These are phyloP conservation scores for Sula dactylatra DNA, from an alignment of 2,113 vertebrate genomes.

Conservation along the genomic window DNA sequence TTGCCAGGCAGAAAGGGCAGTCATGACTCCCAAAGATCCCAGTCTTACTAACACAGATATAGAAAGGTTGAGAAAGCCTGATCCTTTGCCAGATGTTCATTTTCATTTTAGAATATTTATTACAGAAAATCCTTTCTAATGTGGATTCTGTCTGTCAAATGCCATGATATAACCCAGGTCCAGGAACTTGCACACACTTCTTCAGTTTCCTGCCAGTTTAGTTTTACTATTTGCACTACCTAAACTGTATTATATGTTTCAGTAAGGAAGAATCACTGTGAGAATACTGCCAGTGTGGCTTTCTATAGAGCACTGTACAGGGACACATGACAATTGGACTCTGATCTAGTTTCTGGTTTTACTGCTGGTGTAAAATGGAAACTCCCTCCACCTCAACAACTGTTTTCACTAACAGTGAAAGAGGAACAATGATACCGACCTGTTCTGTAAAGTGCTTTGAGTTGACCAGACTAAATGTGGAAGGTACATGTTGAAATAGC, in stretches of 20 bases:
- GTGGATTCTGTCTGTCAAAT: not conserved
- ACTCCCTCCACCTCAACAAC: not conserved
- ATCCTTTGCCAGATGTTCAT: not conserved
- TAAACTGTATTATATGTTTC: not conserved
- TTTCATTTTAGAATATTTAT: not conserved
- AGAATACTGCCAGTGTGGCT: not conserved
- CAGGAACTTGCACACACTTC: not conserved
- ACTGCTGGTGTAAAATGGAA: not conserved
- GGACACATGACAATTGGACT: not conserved
- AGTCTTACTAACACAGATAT: not conserved
- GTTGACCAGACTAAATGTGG: not conserved
- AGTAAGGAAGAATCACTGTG: not conserved
- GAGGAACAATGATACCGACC: not conserved
- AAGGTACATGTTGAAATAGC: not conserved
- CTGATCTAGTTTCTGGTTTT: not conserved
- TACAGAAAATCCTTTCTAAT: not conserved
- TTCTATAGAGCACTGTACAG: not conserved
- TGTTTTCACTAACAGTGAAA: not conserved
- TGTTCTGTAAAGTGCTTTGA: not conserved
- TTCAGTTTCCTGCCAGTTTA: not conserved
- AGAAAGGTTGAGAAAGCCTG: not conserved
- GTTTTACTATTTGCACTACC: not conserved
- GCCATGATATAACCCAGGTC: not conserved
- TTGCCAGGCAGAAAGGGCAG: not conserved
- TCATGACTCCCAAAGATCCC: not conserved